phyloP scores from a whole-genome alignment of 2,113 vertebrate genomes.

The Azemiops feae region DNA sequence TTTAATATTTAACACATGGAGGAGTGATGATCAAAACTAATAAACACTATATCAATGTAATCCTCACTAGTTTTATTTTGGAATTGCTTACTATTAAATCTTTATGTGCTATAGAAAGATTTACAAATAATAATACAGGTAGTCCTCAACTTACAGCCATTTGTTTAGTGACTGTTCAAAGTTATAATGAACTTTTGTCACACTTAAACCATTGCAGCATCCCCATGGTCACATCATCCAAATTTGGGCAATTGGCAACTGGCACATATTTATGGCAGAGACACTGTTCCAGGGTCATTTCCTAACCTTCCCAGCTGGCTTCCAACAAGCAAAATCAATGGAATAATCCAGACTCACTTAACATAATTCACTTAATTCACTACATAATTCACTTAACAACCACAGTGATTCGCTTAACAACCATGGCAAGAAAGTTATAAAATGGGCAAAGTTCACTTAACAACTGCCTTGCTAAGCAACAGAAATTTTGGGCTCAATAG shows the following conservation, averaged over 20 bases:
- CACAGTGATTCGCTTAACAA: not conserved
- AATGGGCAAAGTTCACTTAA: not conserved
- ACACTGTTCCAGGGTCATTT: not conserved
- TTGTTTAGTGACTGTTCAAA: not conserved
- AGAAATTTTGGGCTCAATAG: not conserved
- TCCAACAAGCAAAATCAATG: not conserved
- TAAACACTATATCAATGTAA: not conserved
- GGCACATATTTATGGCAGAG: not conserved
- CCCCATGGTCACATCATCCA: not conserved
- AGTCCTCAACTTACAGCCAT: not conserved
- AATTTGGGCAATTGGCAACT: not conserved
- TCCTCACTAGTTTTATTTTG: not conserved
- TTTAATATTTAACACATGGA: conserved; percentile 2
- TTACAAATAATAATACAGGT: not conserved
- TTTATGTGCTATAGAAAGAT: not conserved
- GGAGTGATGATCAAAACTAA: not conserved
- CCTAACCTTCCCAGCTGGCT: not conserved
- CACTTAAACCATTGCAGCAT: not conserved
- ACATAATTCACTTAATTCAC: not conserved
- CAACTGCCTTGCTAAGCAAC: not conserved
- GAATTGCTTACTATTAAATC: not conserved
- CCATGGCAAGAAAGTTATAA: not conserved
- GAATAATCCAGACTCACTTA: not conserved
- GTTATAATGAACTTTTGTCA: not conserved
- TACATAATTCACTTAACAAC: not conserved